Base-by-base conservation (phyloP, 2,113 vertebrate genomes). In the Rhinolophus ferrumequinum region DNA sequence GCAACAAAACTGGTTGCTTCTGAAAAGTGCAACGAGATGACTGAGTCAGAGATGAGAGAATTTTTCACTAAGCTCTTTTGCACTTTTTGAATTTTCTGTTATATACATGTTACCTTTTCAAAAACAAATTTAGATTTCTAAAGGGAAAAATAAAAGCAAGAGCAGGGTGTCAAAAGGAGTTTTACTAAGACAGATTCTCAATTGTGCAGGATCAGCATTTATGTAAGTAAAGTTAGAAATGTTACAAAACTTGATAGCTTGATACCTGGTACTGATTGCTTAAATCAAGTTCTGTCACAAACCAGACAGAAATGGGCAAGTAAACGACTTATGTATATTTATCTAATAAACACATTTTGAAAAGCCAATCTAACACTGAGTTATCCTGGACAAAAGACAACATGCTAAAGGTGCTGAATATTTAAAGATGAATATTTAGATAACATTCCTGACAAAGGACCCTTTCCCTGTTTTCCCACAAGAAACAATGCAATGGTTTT, bases 361-460 rank as follows among this genome's bases (percentile, higher is more conserved):
- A 81, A 85, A 83, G 41, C 24, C 54, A 93, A 12, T 76, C 13
- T 96, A 47, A 79, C 2, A 67, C 13, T 50, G 69, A 90, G 35
- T 88, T 83, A 94, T 70, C 79, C 28, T 47, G 2, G 10, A 64
- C 67, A 89, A 91, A 76, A 95, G 18, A 84, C 52, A 69, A 69
- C 41, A 52, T 76, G 62, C 52, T 77, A 70, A 73, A 72, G 47
- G 52, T 38, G 30, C n/a, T 58, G 10, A n/a, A 22, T 67, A 75
- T 35, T 82, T 89, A 85, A 85, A 79, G 33, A 19, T 19, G 11
- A 85, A 12, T 82, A 94, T 54, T 84, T 75, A 93, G 22, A n/a
- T 38, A 77, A 85, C n/a, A 94, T 62, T 89, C 26, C 58, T 93
- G n/a, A 97, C 35, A 75, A 93, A 92, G 41, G 95, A 90, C 8